Evolutionary conservation across 1,140 invertebrate genomes (phyloP), one percentile per base, ranked within the genome.

Genomic region (Macrobrachium nipponense): DNA sequence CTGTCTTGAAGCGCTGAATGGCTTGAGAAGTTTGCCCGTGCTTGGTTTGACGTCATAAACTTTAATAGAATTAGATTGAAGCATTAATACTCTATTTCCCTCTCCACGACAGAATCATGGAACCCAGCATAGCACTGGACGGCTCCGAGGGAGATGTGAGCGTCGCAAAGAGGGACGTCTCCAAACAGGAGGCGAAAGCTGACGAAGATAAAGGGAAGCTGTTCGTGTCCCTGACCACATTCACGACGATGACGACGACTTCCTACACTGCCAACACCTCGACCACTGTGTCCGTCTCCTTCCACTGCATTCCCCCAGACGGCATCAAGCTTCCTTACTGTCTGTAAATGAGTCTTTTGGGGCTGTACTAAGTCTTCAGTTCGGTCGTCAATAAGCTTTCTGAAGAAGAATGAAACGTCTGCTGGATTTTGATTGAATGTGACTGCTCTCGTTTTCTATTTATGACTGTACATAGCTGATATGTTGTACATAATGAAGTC

Each of bases 241-340:
- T 70, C 68, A 70, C 68, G 17, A 70, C 68, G 12, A 12, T 70
- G 68, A 70, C 68, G 0, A 70, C 68, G 2, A 70, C 68, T 23
- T 11, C 23, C 1, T 36, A 7, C 23, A 14, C 36, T 15, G 68
- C 23, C 14, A 70, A 70, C 20, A 70, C 68, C 18, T 17, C 68
- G 17, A 70, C 68, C 68, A 70, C 68, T 7, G 68, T 70, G 68
- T 70, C 68, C 17, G 23, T 70, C 4, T 70, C 68, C 18, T 70
- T 70, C 68, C 68, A 70, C 68, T 70, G 68, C n/a, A 70, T 70
- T 27, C 68, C 68, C n/a, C 68, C 68, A 23, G 20, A 70, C 2
- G 68, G 68, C 20, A 5, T 70, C 68, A 70, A 27, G 0, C 20
- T n/a, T 43, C 23, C 20, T 1, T 70, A 8, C 68, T 70, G 68